These are phyloP conservation scores for Belgica antarctica DNA, from an alignment of 2,888 invertebrate species.

Conservation along the genomic window DNA sequence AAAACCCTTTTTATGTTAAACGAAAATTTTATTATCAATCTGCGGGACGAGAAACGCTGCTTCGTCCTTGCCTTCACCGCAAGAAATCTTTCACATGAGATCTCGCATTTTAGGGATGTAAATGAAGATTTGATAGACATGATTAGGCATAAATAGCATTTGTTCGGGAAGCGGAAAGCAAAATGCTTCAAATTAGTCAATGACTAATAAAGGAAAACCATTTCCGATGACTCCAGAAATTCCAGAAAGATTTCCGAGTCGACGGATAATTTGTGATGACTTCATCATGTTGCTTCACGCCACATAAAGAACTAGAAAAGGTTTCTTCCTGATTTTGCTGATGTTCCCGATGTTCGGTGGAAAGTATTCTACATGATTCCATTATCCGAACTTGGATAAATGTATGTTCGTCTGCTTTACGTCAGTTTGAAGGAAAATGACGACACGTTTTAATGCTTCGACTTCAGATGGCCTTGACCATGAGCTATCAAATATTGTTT, in stretches of 20 bases:
- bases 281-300: neutral
- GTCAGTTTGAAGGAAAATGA: too few relatives aligned
- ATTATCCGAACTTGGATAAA: neutral
- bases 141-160: conserved; percentile 24
- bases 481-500: too few relatives aligned
- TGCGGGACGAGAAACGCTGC: conserved; percentile 17
- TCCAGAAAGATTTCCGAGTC: neutral
- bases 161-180: conserved; percentile 6
- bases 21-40: conserved; percentile 42
- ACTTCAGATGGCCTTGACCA: too few relatives aligned
- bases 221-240: conserved; percentile 20
- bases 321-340: neutral
- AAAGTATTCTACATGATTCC: conserved; percentile 14
- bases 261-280: conserved; percentile 11
- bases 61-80: neutral
- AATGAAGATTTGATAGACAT: conserved; percentile 28
- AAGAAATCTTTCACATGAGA: neutral
- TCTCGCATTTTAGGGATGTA: conserved; percentile 2
- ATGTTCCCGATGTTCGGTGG: neutral
- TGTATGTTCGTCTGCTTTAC: too few relatives aligned
- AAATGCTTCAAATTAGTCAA: conserved; percentile 12
- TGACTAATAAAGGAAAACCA: conserved; percentile 1
- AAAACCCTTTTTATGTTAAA: conserved; percentile 41
- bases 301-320: neutral
- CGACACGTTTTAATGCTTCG: too few relatives aligned